Evolutionary conservation across 2,888 invertebrate species (phyloP).

Genomic region (Dione juno): DNA sequence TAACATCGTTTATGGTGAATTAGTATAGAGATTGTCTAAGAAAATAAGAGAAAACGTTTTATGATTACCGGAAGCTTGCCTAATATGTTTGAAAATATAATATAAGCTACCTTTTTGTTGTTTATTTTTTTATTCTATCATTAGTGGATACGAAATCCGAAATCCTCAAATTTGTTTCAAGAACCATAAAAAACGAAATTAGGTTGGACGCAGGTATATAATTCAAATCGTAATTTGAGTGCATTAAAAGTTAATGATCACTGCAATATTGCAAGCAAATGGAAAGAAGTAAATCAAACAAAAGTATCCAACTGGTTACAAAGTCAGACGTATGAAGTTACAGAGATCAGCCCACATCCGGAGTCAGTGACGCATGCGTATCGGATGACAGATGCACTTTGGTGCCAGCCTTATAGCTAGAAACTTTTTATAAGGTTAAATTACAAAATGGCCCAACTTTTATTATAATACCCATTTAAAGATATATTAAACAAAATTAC

Average conservation of each 20-base stretch:
- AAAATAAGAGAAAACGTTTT: conserved; percentile 15
- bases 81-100: neutral
- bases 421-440: conserved; percentile 12
- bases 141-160: neutral
- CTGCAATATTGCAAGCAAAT: conserved; percentile 64
- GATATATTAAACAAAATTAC: neutral
- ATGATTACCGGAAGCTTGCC: neutral
- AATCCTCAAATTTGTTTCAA: neutral
- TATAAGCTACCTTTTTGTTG: neutral
- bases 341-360: conserved; percentile 67
- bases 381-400: conserved; percentile 49
- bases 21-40: conserved; percentile 28
- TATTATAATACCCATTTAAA: neutral
- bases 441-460: neutral
- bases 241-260: conserved; percentile 55
- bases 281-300: conserved; percentile 65
- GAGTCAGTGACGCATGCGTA: conserved; percentile 66
- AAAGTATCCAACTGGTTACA: conserved; percentile 66
- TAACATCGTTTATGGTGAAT: conserved; percentile 34
- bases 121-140: conserved; percentile 8
- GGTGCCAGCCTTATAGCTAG: conserved; percentile 23
- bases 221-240: conserved; percentile 15
- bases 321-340: conserved; percentile 57
- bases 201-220: conserved; percentile 20
- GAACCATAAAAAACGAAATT: conserved; percentile 10